Evolutionary conservation across 1,140 invertebrate genomes (phyloP), one percentile per base, ranked within the genome.

Genomic region (Leptopilina boulardi): DNA sequence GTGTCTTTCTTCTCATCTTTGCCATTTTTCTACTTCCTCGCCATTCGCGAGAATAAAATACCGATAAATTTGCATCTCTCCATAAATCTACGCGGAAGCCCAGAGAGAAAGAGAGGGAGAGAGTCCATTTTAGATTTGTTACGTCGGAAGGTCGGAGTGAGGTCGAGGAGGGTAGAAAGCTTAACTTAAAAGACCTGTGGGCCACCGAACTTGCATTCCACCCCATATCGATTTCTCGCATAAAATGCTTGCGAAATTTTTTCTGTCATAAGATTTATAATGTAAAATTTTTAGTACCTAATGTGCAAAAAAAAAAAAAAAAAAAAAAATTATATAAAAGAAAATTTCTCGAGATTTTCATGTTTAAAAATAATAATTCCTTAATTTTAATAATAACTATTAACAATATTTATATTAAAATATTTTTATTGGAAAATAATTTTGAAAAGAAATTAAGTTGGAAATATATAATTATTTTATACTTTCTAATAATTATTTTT

Each of bases 1-100:
- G 73, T 70, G 73, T 76, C 75, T 80, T 47, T 44, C 41, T 78
- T 74, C 56, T 79, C 70, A 77, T 72, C 59, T 59, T 75, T 77
- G 15, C 51, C 30, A 15, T 54, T 56, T 74, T 74, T 74, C 72
- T 15, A 54, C 23, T 51, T 73, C 71, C 47, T 23, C n/a, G 72
- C 38, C 51, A 74, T 54, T 38, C 70, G 18, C 41, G 59, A 70
- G 81, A 80, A 85, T 87, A 84, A 88, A 85, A 88, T 87, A 83
- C 77, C 83, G 84, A 85, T 82, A 86, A 87, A 87, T 88, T 87
- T 88, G 81, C 86, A 88, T 87, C 80, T 76, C 73, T 72, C 74
- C 71, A 80, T 87, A 81, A 83, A 85, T 85, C 77, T 77, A 76
- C 10, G 34, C 3, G 6, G 23, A 51, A 42, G 42, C 71, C 42